Evolutionary conservation across 1,140 invertebrate genomes (phyloP).

Genomic region (Drosophila pachea): DNA sequence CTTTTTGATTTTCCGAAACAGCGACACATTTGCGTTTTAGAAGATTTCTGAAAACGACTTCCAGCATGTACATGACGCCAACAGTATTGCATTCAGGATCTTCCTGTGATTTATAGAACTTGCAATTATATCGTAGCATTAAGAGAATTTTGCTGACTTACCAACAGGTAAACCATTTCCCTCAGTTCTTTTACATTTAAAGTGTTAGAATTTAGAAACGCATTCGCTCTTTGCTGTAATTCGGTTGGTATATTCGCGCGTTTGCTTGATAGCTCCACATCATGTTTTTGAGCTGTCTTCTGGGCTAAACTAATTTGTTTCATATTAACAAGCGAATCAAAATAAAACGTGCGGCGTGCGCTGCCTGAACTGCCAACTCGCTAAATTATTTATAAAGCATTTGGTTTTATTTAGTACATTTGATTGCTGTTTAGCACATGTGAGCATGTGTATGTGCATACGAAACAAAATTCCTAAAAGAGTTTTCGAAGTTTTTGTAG

Average conservation of each 20-base stretch:
- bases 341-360: constrained; percentile 35
- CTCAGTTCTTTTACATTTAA: constrained; percentile 36
- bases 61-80: constrained; percentile 81
- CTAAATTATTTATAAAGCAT: not conserved
- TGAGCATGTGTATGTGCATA: constrained; percentile 9
- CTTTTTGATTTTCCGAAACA: not conserved
- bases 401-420: constrained; percentile 27
- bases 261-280: constrained; percentile 3
- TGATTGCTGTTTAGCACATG: constrained; percentile 2
- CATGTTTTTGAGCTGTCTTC: not conserved
- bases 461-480: not conserved
- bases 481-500: not conserved
- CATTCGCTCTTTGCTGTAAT: constrained; percentile 83
- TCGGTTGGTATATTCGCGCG: constrained; percentile 5
- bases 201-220: constrained; percentile 83
- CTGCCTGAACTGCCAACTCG: constrained; percentile 25
- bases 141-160: constrained; percentile 14
- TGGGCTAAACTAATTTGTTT: constrained; percentile 16
- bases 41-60: constrained; percentile 85
- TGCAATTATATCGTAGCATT: not conserved
- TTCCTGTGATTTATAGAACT: constrained; percentile 66
- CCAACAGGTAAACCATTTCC: constrained; percentile 33
- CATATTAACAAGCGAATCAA: constrained; percentile 6
- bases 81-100: not conserved
- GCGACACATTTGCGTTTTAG: constrained; percentile 81